A percentile compares a stretch with the other conserved stretches of the same genome.
These are phyloP conservation scores for Magallana angulata DNA, from an alignment of 1,140 invertebrate species.

Conservation along the genomic window DNA sequence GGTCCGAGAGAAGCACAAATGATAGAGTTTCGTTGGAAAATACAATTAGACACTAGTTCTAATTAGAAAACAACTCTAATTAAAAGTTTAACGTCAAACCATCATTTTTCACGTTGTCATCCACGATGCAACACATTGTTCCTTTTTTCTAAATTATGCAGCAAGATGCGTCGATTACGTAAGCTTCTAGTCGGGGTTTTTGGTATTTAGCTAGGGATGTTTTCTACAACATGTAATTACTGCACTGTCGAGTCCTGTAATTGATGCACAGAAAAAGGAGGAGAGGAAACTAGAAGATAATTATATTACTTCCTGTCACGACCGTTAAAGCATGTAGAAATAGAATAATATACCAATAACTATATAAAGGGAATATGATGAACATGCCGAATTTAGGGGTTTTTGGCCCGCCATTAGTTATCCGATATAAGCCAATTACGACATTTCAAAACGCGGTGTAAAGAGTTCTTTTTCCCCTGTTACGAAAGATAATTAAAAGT, in stretches of 20 bases:
- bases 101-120: constrained; percentile 27
- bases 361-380: not conserved
- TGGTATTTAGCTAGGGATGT: constrained; percentile 15
- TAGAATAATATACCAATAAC: not conserved
- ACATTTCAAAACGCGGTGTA: not conserved
- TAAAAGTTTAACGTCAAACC: constrained; percentile 36
- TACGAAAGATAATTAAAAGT: no score
- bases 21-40: constrained; percentile 5
- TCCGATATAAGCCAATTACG: not conserved
- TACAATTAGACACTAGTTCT: constrained; percentile 18
- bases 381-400: not conserved
- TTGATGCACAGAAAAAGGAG: constrained; percentile 12
- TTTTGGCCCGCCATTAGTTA: not conserved
- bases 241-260: not conserved
- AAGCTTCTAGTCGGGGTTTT: not conserved
- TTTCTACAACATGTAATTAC: constrained; percentile 21
- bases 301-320: constrained; percentile 34
- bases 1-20: not conserved
- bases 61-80: constrained; percentile 17
- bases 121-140: constrained; percentile 12
- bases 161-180: constrained; percentile 17
- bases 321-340: constrained; percentile 10
- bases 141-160: constrained; percentile 18
- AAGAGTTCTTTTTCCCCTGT: no score
- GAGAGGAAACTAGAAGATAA: constrained; percentile 10